These are phyloP conservation scores for Nephrotoma flavescens DNA, from an alignment of 2,888 invertebrate species.

Conservation along the genomic window DNA sequence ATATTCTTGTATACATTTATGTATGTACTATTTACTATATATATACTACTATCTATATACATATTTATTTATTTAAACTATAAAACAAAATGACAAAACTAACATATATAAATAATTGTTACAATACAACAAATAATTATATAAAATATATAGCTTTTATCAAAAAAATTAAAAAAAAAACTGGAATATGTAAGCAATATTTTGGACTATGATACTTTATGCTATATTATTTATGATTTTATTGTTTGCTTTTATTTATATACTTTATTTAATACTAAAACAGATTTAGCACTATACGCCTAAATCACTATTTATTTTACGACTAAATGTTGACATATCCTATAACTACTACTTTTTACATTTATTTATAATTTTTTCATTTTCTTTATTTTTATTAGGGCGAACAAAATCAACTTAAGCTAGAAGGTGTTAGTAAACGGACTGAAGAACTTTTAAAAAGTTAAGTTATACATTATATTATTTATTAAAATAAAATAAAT, in stretches of 20 bases:
- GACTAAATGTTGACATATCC: background rate
- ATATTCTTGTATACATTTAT: background rate
- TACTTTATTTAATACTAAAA: background rate
- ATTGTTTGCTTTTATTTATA: background rate
- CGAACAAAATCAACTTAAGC: background rate
- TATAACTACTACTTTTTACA: background rate
- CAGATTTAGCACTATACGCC: background rate
- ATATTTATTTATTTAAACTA: background rate
- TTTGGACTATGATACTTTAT: background rate
- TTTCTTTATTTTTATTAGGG: background rate
- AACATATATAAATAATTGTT: background rate
- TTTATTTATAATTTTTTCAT: background rate
- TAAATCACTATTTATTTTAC: background rate
- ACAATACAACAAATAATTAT: background rate
- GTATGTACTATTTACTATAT: background rate
- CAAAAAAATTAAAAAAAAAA: background rate
- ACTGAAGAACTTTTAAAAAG: constrained; percentile 2
- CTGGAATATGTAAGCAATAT: background rate
- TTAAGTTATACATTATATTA: background rate
- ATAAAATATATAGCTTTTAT: background rate
- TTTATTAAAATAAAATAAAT: background rate
- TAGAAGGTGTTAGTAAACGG: background rate
- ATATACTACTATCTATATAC: background rate
- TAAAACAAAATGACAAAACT: background rate
- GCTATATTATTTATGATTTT: background rate